phyloP scores from a whole-genome alignment of 2,797 vertebrate genomes.

The Scolopax rusticola region DNA sequence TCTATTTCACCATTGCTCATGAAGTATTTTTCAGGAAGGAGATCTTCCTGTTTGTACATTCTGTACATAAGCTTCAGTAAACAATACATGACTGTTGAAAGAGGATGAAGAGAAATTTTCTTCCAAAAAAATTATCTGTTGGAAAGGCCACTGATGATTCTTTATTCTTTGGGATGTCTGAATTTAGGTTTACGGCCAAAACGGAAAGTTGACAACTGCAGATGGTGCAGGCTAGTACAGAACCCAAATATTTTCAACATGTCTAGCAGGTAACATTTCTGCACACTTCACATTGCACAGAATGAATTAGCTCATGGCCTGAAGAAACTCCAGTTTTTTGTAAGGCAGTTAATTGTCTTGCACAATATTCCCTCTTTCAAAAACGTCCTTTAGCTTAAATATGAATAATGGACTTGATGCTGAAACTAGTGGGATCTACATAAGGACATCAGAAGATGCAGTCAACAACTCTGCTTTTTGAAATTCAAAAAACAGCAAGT shows the following conservation, averaged over 20 bases:
- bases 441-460: background rate
- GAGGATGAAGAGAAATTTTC: slow-evolving; percentile 59
- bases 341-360: background rate
- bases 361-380: background rate
- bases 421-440: background rate
- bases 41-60: slow-evolving; percentile 80
- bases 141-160: slow-evolving; percentile 43
- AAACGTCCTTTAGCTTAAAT: background rate
- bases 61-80: slow-evolving; percentile 78
- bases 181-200: slow-evolving; percentile 61
- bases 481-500: background rate
- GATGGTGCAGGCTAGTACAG: slow-evolving; percentile 29
- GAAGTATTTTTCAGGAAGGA: slow-evolving; percentile 80
- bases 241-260: slow-evolving; percentile 51
- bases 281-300: slow-evolving; percentile 5
- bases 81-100: slow-evolving; percentile 70
- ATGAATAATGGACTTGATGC: background rate
- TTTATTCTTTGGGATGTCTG: slow-evolving; percentile 54
- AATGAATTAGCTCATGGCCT: slow-evolving; percentile 35
- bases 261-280: background rate
- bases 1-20: slow-evolving; percentile 62
- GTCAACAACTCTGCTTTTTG: background rate
- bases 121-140: slow-evolving; percentile 64
- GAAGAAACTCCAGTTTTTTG: background rate
- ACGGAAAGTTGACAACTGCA: slow-evolving; percentile 51